phyloP scores from a whole-genome alignment of 2,888 invertebrate species.

The Myopa testacea region DNA sequence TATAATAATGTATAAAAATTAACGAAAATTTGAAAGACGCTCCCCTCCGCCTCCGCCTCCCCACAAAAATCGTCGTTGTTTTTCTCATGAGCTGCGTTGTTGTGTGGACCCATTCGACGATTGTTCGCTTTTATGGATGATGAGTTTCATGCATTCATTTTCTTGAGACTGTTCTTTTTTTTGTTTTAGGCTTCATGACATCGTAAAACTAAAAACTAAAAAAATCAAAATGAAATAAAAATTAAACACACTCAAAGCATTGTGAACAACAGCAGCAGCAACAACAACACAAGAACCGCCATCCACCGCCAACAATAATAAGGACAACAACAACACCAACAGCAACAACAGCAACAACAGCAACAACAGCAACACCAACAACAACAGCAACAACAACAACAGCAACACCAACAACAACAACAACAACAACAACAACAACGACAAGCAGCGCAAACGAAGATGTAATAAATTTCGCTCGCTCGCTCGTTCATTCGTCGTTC shows the following conservation, averaged over 20 bases:
- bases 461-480: slow-evolving; percentile 22
- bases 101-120: slow-evolving; percentile 9
- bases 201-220: background rate
- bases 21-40: slow-evolving; percentile 29
- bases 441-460: background rate
- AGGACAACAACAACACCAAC: too few relatives aligned
- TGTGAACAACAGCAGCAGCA: background rate
- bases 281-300: background rate
- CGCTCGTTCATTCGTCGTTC: background rate
- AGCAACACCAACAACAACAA: too few relatives aligned
- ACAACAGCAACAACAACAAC: background rate
- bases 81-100: slow-evolving; percentile 7
- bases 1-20: slow-evolving; percentile 8
- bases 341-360: too few relatives aligned
- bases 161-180: background rate
- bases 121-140: slow-evolving; percentile 18
- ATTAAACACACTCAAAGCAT: slow-evolving; percentile 3
- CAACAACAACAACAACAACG: background rate
- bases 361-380: too few relatives aligned
- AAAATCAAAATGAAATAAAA: background rate
- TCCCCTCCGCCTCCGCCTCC: too few relatives aligned
- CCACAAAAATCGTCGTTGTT: too few relatives aligned
- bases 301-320: background rate
- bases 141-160: background rate
- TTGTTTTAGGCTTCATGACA: background rate